These are phyloP conservation scores for Otolemur crassicaudatus DNA, from an alignment of 2,797 vertebrate genomes.

Conservation along the genomic window DNA sequence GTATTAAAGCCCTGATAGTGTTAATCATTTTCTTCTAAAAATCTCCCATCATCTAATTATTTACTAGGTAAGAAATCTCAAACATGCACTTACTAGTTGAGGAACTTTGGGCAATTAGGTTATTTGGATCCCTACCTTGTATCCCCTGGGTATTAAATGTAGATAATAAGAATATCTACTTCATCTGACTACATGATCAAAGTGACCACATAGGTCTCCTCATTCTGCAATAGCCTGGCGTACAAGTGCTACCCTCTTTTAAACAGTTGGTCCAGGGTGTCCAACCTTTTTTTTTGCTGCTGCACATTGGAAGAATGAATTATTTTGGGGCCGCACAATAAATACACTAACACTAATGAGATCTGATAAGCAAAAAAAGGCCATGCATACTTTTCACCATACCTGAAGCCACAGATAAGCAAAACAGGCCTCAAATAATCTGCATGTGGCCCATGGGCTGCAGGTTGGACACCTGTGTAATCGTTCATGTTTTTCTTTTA, in stretches of 20 bases:
- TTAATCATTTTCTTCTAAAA: background rate
- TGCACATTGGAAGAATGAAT: no score
- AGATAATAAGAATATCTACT: no score
- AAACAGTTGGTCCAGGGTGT: no score
- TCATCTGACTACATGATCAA: background rate
- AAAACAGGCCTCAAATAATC: no score
- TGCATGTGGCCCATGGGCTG: no score
- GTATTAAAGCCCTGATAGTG: background rate
- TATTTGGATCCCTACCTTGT: background rate
- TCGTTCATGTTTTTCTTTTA: background rate
- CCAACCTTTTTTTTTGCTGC: no score
- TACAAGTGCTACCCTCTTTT: background rate
- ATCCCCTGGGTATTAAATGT: background rate
- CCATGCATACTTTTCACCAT: no score
- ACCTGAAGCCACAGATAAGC: no score
- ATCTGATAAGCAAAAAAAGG: no score
- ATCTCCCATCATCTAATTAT: background rate
- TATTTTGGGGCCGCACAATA: no score
- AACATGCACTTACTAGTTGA: background rate
- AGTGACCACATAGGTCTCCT: rapidly evolving
- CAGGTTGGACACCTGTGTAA: background rate
- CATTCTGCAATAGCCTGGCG: background rate
- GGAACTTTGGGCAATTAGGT: background rate
- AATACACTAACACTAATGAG: no score
- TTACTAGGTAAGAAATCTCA: background rate